Base-by-base conservation (phyloP, 2,797 vertebrate genomes). In the Tarsius wallacei region DNA sequence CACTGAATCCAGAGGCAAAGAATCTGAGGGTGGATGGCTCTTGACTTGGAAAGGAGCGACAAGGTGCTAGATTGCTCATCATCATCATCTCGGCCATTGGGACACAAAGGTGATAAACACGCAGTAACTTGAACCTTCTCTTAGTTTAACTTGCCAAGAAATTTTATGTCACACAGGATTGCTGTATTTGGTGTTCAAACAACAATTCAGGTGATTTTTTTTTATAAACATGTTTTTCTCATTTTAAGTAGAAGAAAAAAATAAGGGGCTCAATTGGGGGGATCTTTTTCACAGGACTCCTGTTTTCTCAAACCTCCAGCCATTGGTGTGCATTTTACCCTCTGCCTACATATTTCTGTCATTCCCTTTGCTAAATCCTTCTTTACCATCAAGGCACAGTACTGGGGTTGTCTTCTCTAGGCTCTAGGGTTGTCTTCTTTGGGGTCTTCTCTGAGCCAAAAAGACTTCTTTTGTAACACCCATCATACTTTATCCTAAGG, bases 341-440 rank as follows among this genome's bases (percentile, higher is more conserved):
- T 94, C 42, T 87, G 21, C 26, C n/a, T 76, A 33, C 14, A 51
- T 64, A 74, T 87, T 87, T 77, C 24, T 28, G 70, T 76, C 5
- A 4, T 55, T 93, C 68, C 93, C 42, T 82, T 77, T 47, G 59
- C 77, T 47, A 87, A 93, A 59, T 74, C n/a, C 31, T 74, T 87
- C 53, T 76, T 84, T 70, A 36, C 15, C 7, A 26, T 64, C 17
- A 33, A 22, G 59, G 6, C n/a, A 53, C 42, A 12, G 1, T 11
- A 36, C 13, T 71, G n/a, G 19, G 51, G 16, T 31, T 47, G 42
- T 82, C 63, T 53, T 57, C 59, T 94, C 55, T 70, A 42, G 42
- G 42, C 5, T 42, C 42, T 42, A 6, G 42, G n/a, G 33, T 70
- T 10, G 12, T 19, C 66, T 70, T 36, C n/a, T 70, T 19, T 49